A percentile compares a stretch with the other conserved stretches of the same genome.
These are phyloP conservation scores for Euborellia annulipes DNA, from an alignment of 1,140 invertebrate genomes.

Conservation along the genomic window DNA sequence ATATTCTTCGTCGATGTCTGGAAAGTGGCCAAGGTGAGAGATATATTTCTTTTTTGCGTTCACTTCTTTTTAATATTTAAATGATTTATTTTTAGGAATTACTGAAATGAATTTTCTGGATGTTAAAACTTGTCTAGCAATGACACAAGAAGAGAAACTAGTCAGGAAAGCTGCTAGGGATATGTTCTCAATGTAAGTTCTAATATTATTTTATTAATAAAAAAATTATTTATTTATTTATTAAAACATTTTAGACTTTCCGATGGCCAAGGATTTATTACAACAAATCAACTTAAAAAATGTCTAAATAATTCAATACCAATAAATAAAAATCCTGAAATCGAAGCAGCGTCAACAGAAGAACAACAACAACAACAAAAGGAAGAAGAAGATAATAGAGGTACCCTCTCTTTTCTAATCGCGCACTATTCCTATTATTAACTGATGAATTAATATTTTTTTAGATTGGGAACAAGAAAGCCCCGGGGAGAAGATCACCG, in stretches of 20 bases:
- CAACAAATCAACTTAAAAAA: not conserved
- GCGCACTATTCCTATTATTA: too few relatives aligned
- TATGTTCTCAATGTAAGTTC: constrained; percentile 62
- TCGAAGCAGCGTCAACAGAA: too few relatives aligned
- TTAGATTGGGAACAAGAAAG: too few relatives aligned
- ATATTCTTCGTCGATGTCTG: constrained; percentile 60
- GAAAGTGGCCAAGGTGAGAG: constrained; percentile 43
- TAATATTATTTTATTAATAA: too few relatives aligned
- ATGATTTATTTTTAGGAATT: constrained; percentile 37
- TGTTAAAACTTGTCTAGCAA: constrained; percentile 64
- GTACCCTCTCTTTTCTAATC: too few relatives aligned
- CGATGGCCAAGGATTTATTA: too few relatives aligned
- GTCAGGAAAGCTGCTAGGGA: constrained; percentile 67
- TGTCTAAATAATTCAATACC: not conserved
- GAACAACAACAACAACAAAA: not conserved
- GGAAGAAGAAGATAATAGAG: too few relatives aligned
- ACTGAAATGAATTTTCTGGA: constrained; percentile 65
- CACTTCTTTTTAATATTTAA: constrained; percentile 3
- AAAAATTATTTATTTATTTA: too few relatives aligned
- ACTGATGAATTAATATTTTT: too few relatives aligned
- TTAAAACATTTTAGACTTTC: too few relatives aligned
- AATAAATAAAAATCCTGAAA: constrained; percentile 9
- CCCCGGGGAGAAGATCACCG: constrained; percentile 50
- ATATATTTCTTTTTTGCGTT: constrained; percentile 5
- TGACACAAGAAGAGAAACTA: constrained; percentile 69